Base-by-base conservation (phyloP, 2,797 vertebrate species). In the Gallinago solitaria region DNA sequence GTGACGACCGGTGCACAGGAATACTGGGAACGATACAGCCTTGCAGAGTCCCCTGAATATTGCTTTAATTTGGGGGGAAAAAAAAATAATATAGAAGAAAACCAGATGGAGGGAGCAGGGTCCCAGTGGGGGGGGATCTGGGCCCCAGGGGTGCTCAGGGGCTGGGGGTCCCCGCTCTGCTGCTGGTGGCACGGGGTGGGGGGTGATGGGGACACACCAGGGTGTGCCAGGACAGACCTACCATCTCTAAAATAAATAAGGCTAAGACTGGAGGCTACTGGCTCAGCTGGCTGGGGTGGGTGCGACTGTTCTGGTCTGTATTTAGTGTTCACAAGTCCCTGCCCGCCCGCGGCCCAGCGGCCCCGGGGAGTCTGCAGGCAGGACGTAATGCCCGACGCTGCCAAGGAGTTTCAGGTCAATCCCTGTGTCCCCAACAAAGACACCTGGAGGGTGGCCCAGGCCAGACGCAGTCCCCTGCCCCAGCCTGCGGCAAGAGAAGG, bases 41-140 rank as follows among this genome's bases (percentile, higher is more conserved):
- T 59, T 56, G 88, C 91, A 78, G 94, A 82, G 74, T 63, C 96
- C 56, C 25, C 82, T 57, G 76, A 93, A 71, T 98, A 98, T 98
- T 98, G 98, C 97, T 98, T 97, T 73, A 67, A 95, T 53, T 73
- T 67, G 11, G 92, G 96, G 93, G 35, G 24, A 90, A 76, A 67
- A 50, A 30, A 69, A 30, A 77, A 69, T 64, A 71, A 65, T 6
- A 63, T 45, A 88, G 95, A 93, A 95, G 54, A 32, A 28, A 87
- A 95, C 80, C 14, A 64, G 95, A 76, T 70, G 59, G 73, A 84
- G n/a, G 56, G 67, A 91, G 23, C 87, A 84, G 74, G 35, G 57
- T 28, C 78, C 56, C 65, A 16, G 45, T 6, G 3, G 37, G 37
- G 37, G 16, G 68, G 60, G 27, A 12, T 19, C 9, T 0, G 1